Conservation (phyloP, 2,797 vertebrate species). For the Characodon lateralis region DNA sequence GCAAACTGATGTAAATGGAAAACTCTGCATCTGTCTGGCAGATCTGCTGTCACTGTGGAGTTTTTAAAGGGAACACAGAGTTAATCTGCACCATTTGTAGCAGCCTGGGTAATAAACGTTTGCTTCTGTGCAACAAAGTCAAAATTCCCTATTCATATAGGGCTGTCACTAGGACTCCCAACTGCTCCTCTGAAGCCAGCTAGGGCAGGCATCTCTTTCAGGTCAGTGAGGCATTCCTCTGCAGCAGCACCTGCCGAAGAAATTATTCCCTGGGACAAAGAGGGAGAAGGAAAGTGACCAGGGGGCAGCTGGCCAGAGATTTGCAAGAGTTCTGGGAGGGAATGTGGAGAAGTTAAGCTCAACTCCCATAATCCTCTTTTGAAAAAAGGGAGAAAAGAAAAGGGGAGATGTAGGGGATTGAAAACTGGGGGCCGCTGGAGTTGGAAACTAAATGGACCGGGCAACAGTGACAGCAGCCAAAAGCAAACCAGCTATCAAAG, state of each 20-base stretch:
- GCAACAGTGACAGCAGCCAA: slow-evolving; percentile 68
- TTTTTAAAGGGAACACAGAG: slow-evolving; percentile 25
- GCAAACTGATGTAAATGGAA: slow-evolving; percentile 54
- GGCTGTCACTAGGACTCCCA: slow-evolving; percentile 47
- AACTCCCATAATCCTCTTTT: slow-evolving; percentile 76
- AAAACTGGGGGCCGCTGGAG: slow-evolving; percentile 43
- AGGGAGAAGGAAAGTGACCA: slow-evolving; percentile 57
- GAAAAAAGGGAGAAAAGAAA: slow-evolving; percentile 55
- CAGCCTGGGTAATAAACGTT: slow-evolving; percentile 44
- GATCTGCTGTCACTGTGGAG: slow-evolving; percentile 29
- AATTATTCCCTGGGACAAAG: slow-evolving; percentile 75
- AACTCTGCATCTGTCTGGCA: slow-evolving; percentile 42
- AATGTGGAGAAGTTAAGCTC: slow-evolving; percentile 71
- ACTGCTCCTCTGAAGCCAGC: slow-evolving; percentile 69
- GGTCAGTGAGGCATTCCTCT: slow-evolving; percentile 62
- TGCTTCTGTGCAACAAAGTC: slow-evolving; percentile 35
- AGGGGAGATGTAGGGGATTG: slow-evolving; percentile 33
- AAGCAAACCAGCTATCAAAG: slow-evolving; percentile 56
- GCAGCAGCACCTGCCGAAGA: slow-evolving; percentile 79
- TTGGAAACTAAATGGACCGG: slow-evolving; percentile 44
- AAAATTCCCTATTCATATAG: slow-evolving; percentile 11
- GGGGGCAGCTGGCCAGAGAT: slow-evolving; percentile 72
- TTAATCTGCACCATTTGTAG: slow-evolving; percentile 57
- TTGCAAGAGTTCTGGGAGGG: slow-evolving; percentile 70
- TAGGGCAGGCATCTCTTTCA: slow-evolving; percentile 55